These are phyloP conservation scores for Cossypha niveicapilla DNA, from an alignment of 2,797 vertebrate species.

Conservation along the genomic window DNA sequence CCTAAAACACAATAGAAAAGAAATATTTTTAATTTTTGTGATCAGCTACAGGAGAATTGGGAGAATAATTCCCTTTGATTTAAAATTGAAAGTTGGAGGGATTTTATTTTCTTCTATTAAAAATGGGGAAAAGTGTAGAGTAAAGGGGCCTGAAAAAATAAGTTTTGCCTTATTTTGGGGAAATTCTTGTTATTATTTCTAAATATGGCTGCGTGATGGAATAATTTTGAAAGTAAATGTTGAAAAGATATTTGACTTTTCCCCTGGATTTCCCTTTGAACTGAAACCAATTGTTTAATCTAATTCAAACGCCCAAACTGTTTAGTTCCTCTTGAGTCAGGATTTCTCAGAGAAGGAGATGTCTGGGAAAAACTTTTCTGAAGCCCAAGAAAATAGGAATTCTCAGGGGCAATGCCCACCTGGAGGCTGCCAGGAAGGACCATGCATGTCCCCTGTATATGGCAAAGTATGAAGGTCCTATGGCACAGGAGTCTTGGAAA, in stretches of 20 bases:
- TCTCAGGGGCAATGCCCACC: background rate
- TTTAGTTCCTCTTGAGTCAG: background rate
- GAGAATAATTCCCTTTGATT: background rate
- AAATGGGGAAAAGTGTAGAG: background rate
- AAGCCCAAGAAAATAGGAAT: background rate
- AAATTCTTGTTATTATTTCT: background rate
- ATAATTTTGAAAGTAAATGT: background rate
- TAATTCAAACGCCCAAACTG: background rate
- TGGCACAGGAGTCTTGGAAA: rapidly evolving
- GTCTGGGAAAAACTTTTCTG: background rate
- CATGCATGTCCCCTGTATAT: rapidly evolving
- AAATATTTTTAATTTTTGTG: background rate
- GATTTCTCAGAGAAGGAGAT: background rate
- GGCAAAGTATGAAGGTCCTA: rapidly evolving
- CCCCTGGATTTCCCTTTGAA: background rate
- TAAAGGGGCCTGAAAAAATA: background rate
- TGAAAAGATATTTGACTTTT: background rate
- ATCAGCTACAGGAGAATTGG: background rate
- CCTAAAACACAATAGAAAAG: background rate
- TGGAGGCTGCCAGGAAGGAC: background rate
- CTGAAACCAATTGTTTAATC: background rate
- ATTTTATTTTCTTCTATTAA: background rate
- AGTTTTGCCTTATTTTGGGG: background rate
- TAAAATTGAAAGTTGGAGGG: background rate
- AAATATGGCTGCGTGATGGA: background rate